Base-by-base conservation (phyloP, 2,888 invertebrate genomes). In the Phyllotreta cruciferae region DNA sequence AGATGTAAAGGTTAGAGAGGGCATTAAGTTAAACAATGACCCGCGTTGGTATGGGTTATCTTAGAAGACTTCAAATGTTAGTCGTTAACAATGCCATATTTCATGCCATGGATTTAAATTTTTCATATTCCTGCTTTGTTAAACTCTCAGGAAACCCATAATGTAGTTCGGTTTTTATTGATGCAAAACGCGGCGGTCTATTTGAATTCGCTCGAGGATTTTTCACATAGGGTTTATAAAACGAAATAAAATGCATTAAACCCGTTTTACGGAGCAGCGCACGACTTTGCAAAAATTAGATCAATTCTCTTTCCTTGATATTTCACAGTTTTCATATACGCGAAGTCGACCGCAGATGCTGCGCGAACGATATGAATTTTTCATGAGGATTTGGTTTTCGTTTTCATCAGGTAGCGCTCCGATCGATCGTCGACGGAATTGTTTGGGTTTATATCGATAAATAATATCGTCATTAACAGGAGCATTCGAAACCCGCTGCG, bases 1-100 rank as follows among this genome's bases (percentile, higher is more conserved):
- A 52, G 52, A 52, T 52, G 52, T 10, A 52, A 52, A 52, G 52
- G 52, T 52, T 38, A 52, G 37, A 52, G 36, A 37, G 38, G 37
- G 38, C 13, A 38, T 11, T 52, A 8, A 52, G 38, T 11, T 13
- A 52, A 37, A 52, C 52, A 52, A 52, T 52, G 37, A 34, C 34
- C n/a, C 36, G 35, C 41, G 41, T 24, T 24, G 2, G 24, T 3
- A 24, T 24, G 24, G 24, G 24, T 24, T 24, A 24, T 24, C 24
- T 24, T 24, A 24, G 24, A 24, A 24, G 24, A 24, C 24, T 24
- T 24, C 24, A 24, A 24, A 24, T 24, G 24, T 24, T 24, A 1
- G 24, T 24, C 24, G 1, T 24, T 24, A 24, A 24, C 24, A 24
- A 24, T 24, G 24, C 24, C 24, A 4, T 24, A 24, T 24, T 24